A percentile compares a stretch with the other conserved stretches of the same genome.
phyloP scores from a whole-genome alignment of 2,113 vertebrate species.

The Eidolon helvum region DNA sequence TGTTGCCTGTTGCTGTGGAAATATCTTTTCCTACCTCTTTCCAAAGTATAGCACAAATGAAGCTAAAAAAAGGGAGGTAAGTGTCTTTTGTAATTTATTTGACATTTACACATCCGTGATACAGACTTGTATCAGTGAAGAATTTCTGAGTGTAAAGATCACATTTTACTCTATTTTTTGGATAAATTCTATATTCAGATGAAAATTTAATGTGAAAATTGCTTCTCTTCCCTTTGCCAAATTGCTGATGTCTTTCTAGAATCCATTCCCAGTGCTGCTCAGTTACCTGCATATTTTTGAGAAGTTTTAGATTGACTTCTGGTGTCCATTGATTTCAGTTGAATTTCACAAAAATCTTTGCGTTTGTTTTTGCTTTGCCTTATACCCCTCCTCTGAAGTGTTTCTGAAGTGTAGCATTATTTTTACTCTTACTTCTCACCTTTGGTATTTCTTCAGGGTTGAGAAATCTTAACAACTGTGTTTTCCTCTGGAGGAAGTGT shows the following conservation, averaged over 20 bases:
- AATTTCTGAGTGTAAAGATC: background rate
- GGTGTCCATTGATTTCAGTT: background rate
- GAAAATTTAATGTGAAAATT: background rate
- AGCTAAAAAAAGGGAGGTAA: slow-evolving; percentile 98
- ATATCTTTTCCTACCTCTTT: slow-evolving; percentile 99
- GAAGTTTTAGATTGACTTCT: background rate
- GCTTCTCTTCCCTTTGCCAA: background rate
- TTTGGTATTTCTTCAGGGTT: background rate
- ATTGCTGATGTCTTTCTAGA: background rate
- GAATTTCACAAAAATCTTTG: background rate
- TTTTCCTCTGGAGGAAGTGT: background rate
- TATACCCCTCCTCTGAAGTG: background rate
- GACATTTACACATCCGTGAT: slow-evolving; percentile 13
- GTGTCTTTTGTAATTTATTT: slow-evolving; percentile 37
- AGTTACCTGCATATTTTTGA: background rate
- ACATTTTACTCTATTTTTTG: background rate
- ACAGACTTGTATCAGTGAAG: background rate
- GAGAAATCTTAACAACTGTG: background rate
- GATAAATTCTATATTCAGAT: background rate
- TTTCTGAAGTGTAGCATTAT: background rate
- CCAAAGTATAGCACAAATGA: slow-evolving; percentile 99
- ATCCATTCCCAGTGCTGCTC: background rate
- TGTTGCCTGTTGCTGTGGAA: slow-evolving; percentile 99
- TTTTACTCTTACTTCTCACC: background rate
- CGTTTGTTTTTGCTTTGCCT: slow-evolving; percentile 5